Conservation (phyloP, 1,140 invertebrate genomes). For the Teleopsis dalmanni region DNA sequence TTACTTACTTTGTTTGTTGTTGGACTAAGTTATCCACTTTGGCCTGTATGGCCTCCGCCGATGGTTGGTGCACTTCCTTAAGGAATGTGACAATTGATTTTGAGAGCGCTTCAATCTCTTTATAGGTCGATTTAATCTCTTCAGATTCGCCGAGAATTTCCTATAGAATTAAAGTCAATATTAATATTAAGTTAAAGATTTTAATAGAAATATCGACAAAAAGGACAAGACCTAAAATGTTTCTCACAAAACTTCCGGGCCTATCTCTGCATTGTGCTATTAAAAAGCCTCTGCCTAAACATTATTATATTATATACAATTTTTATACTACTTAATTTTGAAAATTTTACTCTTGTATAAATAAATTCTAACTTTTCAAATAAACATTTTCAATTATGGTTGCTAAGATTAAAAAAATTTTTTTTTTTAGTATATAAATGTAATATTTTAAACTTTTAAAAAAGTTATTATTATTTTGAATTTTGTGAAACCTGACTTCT, state of each 20-base stretch:
- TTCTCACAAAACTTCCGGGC: no score
- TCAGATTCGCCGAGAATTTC: constrained; percentile 56
- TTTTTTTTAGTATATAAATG: no score
- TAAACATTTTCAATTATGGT: no score
- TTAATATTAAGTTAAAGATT: background rate
- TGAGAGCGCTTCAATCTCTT: constrained; percentile 50
- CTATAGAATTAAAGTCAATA: constrained; percentile 40
- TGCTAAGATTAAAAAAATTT: no score
- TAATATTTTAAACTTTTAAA: no score
- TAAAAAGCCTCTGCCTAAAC: no score
- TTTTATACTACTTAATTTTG: background rate
- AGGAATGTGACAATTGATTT: constrained; percentile 52
- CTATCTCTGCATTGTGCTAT: no score
- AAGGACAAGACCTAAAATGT: background rate
- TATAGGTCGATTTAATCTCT: constrained; percentile 47
- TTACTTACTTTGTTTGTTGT: constrained; percentile 53
- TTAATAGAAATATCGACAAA: background rate
- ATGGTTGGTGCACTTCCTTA: constrained; percentile 49
- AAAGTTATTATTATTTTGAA: no score
- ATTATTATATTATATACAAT: background rate
- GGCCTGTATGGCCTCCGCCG: constrained; percentile 48
- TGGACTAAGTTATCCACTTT: constrained; percentile 51
- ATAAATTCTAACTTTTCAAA: background rate
- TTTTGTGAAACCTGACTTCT: no score
- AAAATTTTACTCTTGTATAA: background rate